A percentile compares a stretch with the other conserved stretches of the same genome.
Evolutionary conservation across 2,797 vertebrate genomes (phyloP).

Genomic region (Discoglossus pictus): DNA sequence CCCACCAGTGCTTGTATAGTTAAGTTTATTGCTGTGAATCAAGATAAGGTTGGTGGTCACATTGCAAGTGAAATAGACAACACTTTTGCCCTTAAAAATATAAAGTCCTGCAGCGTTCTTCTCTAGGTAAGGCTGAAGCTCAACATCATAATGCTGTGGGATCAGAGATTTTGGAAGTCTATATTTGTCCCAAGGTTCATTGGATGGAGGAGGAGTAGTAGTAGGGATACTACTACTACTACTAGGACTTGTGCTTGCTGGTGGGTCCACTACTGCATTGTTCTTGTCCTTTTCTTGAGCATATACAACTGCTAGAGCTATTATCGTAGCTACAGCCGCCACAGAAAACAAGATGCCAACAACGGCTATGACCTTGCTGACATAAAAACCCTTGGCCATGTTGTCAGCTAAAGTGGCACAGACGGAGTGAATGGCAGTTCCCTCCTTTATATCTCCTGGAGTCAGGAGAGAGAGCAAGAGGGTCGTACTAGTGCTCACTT

Average conservation of each 20-base stretch:
- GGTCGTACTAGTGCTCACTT: conserved; percentile 41
- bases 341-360: conserved; percentile 67
- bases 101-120: conserved; percentile 52
- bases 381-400: conserved; percentile 88
- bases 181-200: conserved; percentile 76
- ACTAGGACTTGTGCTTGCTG: fast-evolving
- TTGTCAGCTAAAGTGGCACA: background rate
- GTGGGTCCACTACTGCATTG: fast-evolving
- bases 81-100: conserved; percentile 79
- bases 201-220: conserved; percentile 15
- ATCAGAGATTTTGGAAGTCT: conserved; percentile 74
- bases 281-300: conserved; percentile 77
- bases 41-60: conserved; percentile 75
- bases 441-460: conserved; percentile 59
- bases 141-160: conserved; percentile 73
- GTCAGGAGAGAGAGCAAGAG: background rate
- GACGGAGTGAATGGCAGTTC: background rate
- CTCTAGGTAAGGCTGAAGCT: conserved; percentile 75
- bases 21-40: conserved; percentile 71
- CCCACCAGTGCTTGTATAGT: conserved; percentile 51
- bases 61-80: conserved; percentile 71
- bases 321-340: conserved; percentile 75
- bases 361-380: conserved; percentile 78
- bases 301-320: conserved; percentile 83
- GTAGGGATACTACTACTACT: fast-evolving